phyloP scores from a whole-genome alignment of 2,113 vertebrate species.

The Plotosus lineatus region DNA sequence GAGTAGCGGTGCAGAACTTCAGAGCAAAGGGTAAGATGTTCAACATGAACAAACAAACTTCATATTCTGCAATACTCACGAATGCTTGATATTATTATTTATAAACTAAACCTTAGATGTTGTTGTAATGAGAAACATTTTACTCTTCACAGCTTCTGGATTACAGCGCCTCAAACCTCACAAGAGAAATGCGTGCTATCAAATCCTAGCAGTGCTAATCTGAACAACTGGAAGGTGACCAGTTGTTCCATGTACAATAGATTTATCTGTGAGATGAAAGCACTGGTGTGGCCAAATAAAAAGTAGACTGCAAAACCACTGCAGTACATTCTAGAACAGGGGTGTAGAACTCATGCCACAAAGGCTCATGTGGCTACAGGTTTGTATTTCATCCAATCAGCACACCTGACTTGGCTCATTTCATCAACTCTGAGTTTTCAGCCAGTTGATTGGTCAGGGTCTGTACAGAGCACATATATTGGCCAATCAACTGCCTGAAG shows the following conservation, averaged over 20 bases:
- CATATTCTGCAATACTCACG: not conserved
- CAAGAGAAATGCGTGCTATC: not conserved
- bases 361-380: too few species aligned
- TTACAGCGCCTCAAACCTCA: accelerated
- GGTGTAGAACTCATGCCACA: too few species aligned
- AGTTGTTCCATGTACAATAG: not conserved
- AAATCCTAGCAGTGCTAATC: not conserved
- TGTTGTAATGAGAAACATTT: not conserved
- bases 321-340: not conserved
- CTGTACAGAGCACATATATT: too few species aligned
- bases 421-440: too few species aligned
- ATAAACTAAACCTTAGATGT: not conserved
- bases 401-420: too few species aligned
- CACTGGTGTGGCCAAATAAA: slow-evolving; percentile 7
- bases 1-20: slow-evolving; percentile 11
- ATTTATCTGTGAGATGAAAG: slow-evolving; percentile 42
- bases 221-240: not conserved
- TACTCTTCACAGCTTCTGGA: slow-evolving; percentile 38
- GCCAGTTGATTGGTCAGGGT: too few species aligned
- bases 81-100: not conserved
- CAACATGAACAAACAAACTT: not conserved
- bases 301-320: not conserved
- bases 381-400: too few species aligned
- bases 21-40: slow-evolving; percentile 26
- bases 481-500: too few species aligned